Evolutionary conservation across 1,140 invertebrate species (phyloP).

Genomic region (Littorina saxatilis): DNA sequence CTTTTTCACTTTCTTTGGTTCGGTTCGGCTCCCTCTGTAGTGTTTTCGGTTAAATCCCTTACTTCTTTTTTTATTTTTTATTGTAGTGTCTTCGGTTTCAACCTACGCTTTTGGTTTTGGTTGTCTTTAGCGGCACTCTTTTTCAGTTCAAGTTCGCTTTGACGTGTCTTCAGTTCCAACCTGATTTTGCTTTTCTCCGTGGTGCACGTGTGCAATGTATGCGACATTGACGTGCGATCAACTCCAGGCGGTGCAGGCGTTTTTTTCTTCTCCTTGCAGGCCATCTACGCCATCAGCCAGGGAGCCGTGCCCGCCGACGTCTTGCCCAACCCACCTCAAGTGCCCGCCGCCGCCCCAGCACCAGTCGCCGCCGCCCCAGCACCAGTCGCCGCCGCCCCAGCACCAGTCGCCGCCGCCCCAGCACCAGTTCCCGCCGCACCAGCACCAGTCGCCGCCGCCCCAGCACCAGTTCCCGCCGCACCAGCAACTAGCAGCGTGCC

Average conservation of each 20-base stretch:
- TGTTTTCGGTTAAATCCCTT: background rate
- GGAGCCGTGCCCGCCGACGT: slow-evolving; percentile 21
- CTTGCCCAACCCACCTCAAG: background rate
- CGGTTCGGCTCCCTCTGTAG: background rate
- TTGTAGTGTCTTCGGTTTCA: no score
- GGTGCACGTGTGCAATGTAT: no score
- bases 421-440: background rate
- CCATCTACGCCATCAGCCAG: slow-evolving; percentile 42
- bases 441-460: no score
- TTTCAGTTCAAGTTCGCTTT: no score
- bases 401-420: background rate
- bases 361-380: no score
- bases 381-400: background rate
- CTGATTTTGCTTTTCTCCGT: no score
- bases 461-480: background rate
- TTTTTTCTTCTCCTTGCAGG: slow-evolving; percentile 10
- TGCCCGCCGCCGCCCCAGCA: background rate
- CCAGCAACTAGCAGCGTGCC: background rate
- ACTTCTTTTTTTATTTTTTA: background rate
- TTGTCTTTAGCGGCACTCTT: no score
- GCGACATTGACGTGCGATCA: slow-evolving; percentile 16
- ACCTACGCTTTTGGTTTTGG: no score
- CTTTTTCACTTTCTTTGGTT: no score
- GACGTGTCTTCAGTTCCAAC: no score
- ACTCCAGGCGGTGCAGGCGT: slow-evolving; percentile 13